Percentiles rank a stretch among this genome's conserved stretches.
phyloP scores from a whole-genome alignment of 2,797 vertebrate species.

The Lithobates sylvaticus region DNA sequence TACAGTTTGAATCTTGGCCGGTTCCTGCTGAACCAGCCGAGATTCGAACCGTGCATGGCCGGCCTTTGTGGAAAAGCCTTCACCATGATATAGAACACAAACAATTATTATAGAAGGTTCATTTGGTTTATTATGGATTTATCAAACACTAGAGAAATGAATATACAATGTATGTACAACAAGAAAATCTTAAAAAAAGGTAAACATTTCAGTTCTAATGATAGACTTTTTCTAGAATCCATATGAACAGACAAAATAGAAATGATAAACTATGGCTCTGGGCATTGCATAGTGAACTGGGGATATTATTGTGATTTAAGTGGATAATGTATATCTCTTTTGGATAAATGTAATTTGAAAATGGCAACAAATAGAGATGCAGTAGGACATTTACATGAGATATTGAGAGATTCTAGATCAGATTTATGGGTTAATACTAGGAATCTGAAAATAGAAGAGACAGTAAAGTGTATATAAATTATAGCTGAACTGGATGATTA shows the following conservation, averaged over 20 bases:
- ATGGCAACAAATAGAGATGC: not conserved
- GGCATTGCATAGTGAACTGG: not conserved
- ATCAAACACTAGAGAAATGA: no score
- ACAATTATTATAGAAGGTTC: no score
- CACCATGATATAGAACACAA: no score
- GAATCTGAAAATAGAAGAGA: not conserved
- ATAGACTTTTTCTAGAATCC: not conserved
- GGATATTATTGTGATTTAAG: conserved; percentile 11
- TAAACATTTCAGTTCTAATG: not conserved
- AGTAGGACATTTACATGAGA: not conserved
- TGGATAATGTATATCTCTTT: not conserved
- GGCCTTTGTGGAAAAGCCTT: no score
- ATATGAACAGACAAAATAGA: not conserved
- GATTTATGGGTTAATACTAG: not conserved
- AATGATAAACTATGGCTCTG: not conserved
- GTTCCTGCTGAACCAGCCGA: no score
- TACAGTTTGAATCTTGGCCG: no score
- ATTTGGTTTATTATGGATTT: no score
- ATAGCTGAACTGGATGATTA: not conserved
- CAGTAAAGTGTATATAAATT: not conserved
- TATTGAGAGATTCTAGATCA: not conserved
- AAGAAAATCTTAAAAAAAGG: no score
- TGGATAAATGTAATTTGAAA: not conserved
- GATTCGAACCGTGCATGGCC: no score
- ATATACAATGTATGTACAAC: no score